Base-by-base conservation (phyloP, 1,140 invertebrate species). In the Coelopa frigida region DNA sequence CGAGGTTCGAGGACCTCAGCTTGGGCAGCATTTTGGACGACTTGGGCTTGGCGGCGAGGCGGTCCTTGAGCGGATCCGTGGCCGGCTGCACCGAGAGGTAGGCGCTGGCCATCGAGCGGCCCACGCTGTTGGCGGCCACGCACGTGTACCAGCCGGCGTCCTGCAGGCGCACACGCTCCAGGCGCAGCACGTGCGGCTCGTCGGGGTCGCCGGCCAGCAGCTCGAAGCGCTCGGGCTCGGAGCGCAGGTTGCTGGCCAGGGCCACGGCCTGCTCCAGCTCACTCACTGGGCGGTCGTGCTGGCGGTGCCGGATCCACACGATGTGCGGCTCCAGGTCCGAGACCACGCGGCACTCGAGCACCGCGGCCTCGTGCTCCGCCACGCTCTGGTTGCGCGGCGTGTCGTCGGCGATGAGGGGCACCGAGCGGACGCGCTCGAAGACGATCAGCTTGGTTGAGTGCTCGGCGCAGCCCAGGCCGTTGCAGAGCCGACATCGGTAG, bases 91-190 rank as follows among this genome's bases (percentile, higher is more conserved):
- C 87, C 36, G 74, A 77, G 2, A 98, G 74, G 67, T 89, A 94
- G 15, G 89, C 90, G 55, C 81, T 88, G 14, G 79, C 79, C 33
- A 81, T 78, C 1, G 83, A 81, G 24, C 77, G 75, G 0, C 92
- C 94, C 3, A 94, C 72, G 39, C 76, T 78, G 64, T 96, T 97
- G 12, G 83, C 78, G 1, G 87, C 92, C 3, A 94, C 75, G 61
- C 94, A 98, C 0, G 88, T 87, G 60, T 97, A 97, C 87, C 87
- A 94, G 1, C 91, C 93, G 59, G 88, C 85, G 59, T 94, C 85
- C 37, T 83, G 80, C 48, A 81, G 73, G 0, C 85, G 87, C 0
- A 94, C 85, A 61, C 93, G 94, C 40, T 75, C 73, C 15, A 97
- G 59, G 6, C 78, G 75, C 7, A 94, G 68, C 11, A 83, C 66